Percentiles rank a stretch among this genome's conserved stretches.
These are phyloP conservation scores for Pituophis catenifer DNA, from an alignment of 2,113 vertebrate genomes.

Conservation along the genomic window DNA sequence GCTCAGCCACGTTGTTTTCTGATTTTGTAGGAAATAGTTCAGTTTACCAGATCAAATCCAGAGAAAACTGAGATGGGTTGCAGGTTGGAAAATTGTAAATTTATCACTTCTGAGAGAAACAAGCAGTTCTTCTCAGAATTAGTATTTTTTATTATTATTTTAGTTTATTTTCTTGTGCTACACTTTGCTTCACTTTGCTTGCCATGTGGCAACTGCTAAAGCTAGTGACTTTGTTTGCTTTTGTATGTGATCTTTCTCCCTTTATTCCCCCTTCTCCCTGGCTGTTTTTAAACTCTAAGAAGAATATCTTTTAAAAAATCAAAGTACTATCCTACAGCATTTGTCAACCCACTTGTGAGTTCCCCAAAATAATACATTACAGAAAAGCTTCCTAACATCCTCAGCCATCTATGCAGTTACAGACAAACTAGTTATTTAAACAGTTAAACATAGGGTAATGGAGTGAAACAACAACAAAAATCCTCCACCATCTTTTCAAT, in stretches of 20 bases:
- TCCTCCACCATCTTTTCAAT: neutral
- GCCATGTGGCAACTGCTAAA: neutral
- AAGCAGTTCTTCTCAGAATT: neutral
- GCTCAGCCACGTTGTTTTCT: neutral
- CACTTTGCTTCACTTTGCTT: neutral
- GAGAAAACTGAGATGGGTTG: neutral
- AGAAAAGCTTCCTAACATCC: neutral
- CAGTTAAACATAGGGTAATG: neutral
- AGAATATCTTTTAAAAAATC: neutral
- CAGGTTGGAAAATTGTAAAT: neutral
- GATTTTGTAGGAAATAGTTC: neutral
- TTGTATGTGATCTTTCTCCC: neutral
- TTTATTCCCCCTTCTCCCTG: neutral
- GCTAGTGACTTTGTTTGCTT: neutral
- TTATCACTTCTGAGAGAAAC: neutral
- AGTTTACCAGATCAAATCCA: neutral
- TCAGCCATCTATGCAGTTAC: neutral
- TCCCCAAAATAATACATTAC: neutral
- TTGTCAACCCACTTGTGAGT: neutral
- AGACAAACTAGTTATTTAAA: slow-evolving; percentile 1
- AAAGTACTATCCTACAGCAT: neutral
- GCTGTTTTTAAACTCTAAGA: neutral
- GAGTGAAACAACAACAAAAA: neutral
- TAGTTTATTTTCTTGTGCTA: neutral
- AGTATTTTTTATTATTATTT: neutral